Base-by-base conservation (phyloP, 2,888 invertebrate species). In the Heteromurus nitidus region DNA sequence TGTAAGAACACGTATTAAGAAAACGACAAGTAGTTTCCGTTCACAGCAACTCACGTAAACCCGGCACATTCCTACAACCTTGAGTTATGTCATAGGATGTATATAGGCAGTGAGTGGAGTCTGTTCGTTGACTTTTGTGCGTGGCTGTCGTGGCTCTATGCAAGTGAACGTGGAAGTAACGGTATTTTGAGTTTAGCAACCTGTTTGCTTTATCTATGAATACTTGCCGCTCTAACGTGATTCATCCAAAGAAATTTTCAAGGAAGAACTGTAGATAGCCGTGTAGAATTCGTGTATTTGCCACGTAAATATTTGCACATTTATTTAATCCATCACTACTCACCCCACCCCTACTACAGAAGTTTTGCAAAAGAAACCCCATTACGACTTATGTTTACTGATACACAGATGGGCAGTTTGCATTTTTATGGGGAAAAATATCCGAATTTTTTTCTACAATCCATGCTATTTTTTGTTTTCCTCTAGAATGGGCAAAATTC, bases 401-500 rank as follows among this genome's bases (percentile, higher is more conserved):
- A n/a, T n/a, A n/a, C n/a, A n/a, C n/a, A n/a, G n/a, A n/a, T 44
- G 36, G 13, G 13, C 44, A 44, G 44, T 36, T 9, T 9, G 13
- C 13, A n/a, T 44, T 44, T 44, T n/a, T n/a, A 44, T 44, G 2
- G 44, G 16, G 1, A 44, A n/a, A n/a, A n/a, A n/a, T n/a, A 44
- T 44, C 44, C 13, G 44, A 44, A n/a, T 16, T 16, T 64, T n/a
- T n/a, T n/a, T n/a, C n/a, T n/a, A n/a, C n/a, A n/a, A n/a, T 44
- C 44, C 13, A 44, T 18, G 3, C n/a, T 50, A 1, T 55, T 53
- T 9, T 55, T 62, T 73, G 81, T 67, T 65, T 47, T 76, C 36
- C 72, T 69, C 16, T 81, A 85, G 87, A 75, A 77, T 87, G 86
- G 86, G 60, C 31, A 82, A 70, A 64, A 60, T 86, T 86, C 67